Percentiles rank a stretch among this genome's conserved stretches.
These are phyloP conservation scores for Cancer borealis DNA, from an alignment of 2,888 invertebrate genomes.

Conservation along the genomic window DNA sequence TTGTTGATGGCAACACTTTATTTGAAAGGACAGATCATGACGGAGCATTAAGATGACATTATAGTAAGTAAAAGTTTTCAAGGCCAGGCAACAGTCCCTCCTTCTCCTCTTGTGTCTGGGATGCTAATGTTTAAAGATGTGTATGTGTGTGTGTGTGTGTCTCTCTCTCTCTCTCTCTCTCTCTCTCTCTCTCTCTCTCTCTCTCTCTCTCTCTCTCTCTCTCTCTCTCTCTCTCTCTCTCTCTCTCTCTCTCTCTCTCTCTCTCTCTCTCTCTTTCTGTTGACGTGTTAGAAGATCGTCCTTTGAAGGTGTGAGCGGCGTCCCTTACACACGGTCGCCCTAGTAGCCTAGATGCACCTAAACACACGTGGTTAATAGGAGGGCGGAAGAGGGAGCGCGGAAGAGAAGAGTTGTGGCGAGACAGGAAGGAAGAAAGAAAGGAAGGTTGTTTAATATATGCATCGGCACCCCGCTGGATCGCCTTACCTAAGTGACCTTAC, in stretches of 20 bases:
- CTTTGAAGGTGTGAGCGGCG: not conserved
- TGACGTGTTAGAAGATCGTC: not conserved
- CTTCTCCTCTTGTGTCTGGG: not conserved
- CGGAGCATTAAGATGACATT: not conserved
- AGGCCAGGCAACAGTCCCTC: not conserved
- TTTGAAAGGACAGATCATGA: not conserved
- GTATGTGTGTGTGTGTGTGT: not conserved
- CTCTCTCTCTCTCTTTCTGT: conserved; percentile 29
- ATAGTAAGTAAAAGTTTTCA: not conserved
- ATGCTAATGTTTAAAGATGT: not conserved
- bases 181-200: conserved; percentile 7
- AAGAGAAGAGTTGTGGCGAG: not conserved
- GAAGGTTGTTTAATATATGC: not conserved
- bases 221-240: conserved; percentile 40
- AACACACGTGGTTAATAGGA: not conserved
- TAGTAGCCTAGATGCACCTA: not conserved
- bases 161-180: conserved; percentile 8
- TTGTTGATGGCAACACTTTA: not conserved
- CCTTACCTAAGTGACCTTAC: not conserved
- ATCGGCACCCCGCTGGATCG: not conserved
- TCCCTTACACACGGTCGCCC: not conserved
- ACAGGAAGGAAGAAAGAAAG: not conserved
- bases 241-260: conserved; percentile 24
- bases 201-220: conserved; percentile 9
- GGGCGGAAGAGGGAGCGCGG: not conserved